These are phyloP conservation scores for Bugula neritina DNA, from an alignment of 2,888 invertebrate genomes.

Conservation along the genomic window DNA sequence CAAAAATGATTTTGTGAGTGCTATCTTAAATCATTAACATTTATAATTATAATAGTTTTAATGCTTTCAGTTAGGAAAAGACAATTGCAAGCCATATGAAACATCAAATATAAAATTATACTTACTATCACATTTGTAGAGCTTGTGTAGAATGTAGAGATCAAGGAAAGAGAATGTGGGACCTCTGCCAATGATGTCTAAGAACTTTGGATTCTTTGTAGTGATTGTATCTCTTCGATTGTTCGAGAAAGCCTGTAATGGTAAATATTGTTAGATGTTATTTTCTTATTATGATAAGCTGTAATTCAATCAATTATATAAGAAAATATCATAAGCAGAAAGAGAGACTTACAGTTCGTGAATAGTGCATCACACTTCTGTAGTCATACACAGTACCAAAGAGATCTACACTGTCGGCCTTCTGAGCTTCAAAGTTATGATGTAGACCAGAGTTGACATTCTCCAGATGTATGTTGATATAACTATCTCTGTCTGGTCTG, in stretches of 20 bases:
- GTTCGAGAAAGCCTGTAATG: conserved; percentile 7
- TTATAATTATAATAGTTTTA: no score
- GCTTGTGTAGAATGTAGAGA: background rate
- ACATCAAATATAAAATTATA: no score
- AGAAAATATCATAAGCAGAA: no score
- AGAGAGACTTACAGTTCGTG: background rate
- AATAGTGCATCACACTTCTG: conserved; percentile 19
- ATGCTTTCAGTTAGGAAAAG: no score
- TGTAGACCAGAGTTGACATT: background rate
- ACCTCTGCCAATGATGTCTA: conserved; percentile 9
- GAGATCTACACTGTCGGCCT: background rate
- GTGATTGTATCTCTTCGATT: background rate
- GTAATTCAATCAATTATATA: no score
- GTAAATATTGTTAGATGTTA: background rate
- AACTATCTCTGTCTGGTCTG: conserved; percentile 12
- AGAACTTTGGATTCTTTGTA: background rate
- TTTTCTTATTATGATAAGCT: no score
- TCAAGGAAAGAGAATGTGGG: conserved; percentile 15
- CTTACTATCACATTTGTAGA: conserved; percentile 23
- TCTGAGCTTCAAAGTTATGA: background rate
- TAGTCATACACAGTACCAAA: conserved; percentile 1
- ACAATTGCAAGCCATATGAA: no score
- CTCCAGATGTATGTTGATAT: background rate
- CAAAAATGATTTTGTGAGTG: no score
- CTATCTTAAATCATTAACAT: no score